Percentiles rank a stretch among this genome's conserved stretches.
phyloP scores from a whole-genome alignment of 2,797 vertebrate genomes.

The Philypnodon macrostomus region DNA sequence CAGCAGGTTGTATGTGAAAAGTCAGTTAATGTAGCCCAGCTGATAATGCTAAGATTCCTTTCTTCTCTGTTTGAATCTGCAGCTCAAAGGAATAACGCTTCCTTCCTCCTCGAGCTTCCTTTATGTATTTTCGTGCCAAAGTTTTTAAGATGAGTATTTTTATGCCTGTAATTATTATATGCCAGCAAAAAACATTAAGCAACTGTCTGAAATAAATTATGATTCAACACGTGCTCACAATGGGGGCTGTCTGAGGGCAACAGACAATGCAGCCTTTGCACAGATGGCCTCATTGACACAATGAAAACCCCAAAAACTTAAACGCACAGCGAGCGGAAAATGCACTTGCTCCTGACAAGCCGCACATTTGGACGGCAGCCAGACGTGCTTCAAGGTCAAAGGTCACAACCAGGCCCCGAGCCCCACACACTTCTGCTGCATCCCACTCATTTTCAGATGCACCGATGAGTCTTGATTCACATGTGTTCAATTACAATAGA shows the following conservation, averaged over 20 bases:
- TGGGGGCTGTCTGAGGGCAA: conserved; percentile 26
- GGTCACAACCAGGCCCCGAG: conserved; percentile 19
- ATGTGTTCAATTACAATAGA: conserved; percentile 40
- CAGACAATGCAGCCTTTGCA: conserved; percentile 57
- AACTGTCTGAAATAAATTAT: conserved; percentile 36
- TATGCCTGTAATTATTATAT: background rate
- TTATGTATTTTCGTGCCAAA: conserved; percentile 30
- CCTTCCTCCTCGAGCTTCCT: conserved; percentile 45
- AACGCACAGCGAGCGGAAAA: conserved; percentile 38
- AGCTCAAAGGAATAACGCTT: conserved; percentile 43
- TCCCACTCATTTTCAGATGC: conserved; percentile 48
- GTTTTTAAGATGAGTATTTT: background rate
- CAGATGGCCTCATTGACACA: conserved; percentile 67
- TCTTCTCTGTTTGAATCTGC: conserved; percentile 49
- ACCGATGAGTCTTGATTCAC: conserved; percentile 35
- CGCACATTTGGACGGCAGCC: conserved; percentile 28
- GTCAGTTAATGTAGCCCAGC: conserved; percentile 50
- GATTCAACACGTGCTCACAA: conserved; percentile 35
- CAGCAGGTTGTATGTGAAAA: conserved; percentile 43
- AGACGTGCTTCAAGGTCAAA: conserved; percentile 33
- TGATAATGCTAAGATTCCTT: conserved; percentile 51
- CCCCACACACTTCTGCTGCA: conserved; percentile 42
- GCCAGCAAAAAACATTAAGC: conserved; percentile 26
- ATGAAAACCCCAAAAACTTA: conserved; percentile 46
- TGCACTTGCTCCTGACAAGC: conserved; percentile 28